A percentile compares a stretch with the other conserved stretches of the same genome.
Evolutionary conservation across 2,113 vertebrate genomes (phyloP).

Genomic region (Theristicus caerulescens): DNA sequence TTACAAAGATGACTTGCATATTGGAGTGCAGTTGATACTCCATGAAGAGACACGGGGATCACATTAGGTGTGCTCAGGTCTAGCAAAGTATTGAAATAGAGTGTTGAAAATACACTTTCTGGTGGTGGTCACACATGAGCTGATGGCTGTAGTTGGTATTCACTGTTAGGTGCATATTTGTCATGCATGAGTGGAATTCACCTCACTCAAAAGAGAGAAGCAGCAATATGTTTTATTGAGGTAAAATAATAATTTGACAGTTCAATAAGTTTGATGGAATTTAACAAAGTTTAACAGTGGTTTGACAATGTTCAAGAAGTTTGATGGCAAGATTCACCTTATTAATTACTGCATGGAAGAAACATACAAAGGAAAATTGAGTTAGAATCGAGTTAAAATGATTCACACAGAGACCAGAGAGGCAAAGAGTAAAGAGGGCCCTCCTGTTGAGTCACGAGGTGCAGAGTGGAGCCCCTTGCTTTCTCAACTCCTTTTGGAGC

Average conservation of each 20-base stretch:
- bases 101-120: neutral
- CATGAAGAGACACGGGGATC: neutral
- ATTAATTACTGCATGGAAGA: neutral
- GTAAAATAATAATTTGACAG: neutral
- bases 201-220: neutral
- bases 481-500: neutral
- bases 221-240: neutral
- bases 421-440: neutral
- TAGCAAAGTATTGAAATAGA: neutral
- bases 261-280: neutral
- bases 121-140: neutral
- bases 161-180: neutral
- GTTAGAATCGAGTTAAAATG: neutral
- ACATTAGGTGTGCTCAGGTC: neutral
- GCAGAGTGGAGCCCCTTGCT: neutral
- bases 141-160: neutral
- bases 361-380: neutral
- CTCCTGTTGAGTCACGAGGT: accelerated
- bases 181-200: neutral
- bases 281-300: neutral
- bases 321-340: neutral
- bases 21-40: neutral
- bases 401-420: neutral
- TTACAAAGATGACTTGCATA: neutral
- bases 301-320: neutral